Base-by-base conservation (phyloP, 1,140 invertebrate species). In the Drusus annulatus region DNA sequence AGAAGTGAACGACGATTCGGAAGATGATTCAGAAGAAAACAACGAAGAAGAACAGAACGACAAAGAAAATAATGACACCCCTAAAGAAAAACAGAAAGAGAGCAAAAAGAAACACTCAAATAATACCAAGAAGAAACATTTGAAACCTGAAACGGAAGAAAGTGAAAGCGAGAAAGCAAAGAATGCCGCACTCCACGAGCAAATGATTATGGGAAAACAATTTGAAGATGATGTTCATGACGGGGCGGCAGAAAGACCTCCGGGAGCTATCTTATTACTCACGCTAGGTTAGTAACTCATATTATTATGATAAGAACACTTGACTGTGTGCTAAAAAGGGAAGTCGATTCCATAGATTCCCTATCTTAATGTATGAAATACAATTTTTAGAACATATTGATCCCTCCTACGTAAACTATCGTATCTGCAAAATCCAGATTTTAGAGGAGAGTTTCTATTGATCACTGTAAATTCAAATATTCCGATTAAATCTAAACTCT, bases 241-340 rank as follows among this genome's bases (percentile, higher is more conserved):
- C 84, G 92, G 92, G 4, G 89, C 93, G 73, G 91, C 92, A 79
- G 91, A 92, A 83, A 92, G 90, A 69, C 94, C 95, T 10, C 93
- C 91, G 78, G 96, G 96, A 54, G 96, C 97, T 1, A 93, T 98
- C 17, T 91, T 98, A 83, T 96, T 97, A 0, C 90, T 98, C 54
- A 93, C 95, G 13, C 89, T 96, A 83, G 93, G 93, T 93, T 45
- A 31, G 50, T 68, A n/a, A n/a, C n/a, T n/a, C n/a, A 31, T 50
- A 45, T 45, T 13, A 2, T 1, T 7, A 45, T 45, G 10, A 45
- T 45, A 45, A 45, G 36, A 45, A 45, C 10, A 13, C 36, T 45
- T 10, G 36, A 45, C 36, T 45, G 0, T 45, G 31, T n/a, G n/a
- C n/a, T n/a, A n/a, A 2, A 36, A 36, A 0, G 31, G 31, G 2